These are phyloP conservation scores for Andricus grossulariae DNA, from an alignment of 1,140 invertebrate species.

Conservation along the genomic window DNA sequence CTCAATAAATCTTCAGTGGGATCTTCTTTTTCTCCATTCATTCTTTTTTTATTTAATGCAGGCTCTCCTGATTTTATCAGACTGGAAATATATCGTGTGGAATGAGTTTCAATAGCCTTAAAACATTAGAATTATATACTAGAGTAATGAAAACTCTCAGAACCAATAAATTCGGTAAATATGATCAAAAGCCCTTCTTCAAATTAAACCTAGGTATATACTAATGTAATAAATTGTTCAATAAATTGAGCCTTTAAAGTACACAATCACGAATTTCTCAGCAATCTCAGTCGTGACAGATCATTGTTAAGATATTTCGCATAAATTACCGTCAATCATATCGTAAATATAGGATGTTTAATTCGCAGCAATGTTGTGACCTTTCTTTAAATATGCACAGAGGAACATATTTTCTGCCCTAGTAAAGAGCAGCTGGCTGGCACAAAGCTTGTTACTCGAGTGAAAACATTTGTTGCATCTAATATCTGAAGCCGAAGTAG, in stretches of 20 bases:
- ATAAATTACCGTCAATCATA: constrained; percentile 26
- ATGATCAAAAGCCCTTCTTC: neutral
- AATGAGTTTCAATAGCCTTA: too few relatives aligned
- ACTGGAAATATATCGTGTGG: too few relatives aligned
- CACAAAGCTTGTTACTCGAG: constrained; percentile 4
- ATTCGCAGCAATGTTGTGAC: constrained; percentile 23
- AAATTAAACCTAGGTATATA: neutral
- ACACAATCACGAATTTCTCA: constrained; percentile 25
- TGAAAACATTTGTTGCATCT: constrained; percentile 12
- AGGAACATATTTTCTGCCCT: constrained; percentile 21
- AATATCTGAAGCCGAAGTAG: neutral
- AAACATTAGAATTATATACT: too few relatives aligned
- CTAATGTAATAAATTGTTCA: neutral
- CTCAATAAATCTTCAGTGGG: too few relatives aligned
- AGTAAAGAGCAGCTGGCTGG: constrained; percentile 13
- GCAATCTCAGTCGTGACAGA: constrained; percentile 30
- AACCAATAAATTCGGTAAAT: too few relatives aligned
- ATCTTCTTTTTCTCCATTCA: too few relatives aligned
- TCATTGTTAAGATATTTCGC: constrained; percentile 28
- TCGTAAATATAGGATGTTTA: constrained; percentile 2
- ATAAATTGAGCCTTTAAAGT: constrained; percentile 12
- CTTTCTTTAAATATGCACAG: constrained; percentile 24
- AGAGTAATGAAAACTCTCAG: too few relatives aligned
- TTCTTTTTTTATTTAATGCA: too few relatives aligned
- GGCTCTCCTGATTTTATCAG: too few relatives aligned